Base-by-base conservation (phyloP, 2,113 vertebrate genomes). In the Brevimyrus niger region DNA sequence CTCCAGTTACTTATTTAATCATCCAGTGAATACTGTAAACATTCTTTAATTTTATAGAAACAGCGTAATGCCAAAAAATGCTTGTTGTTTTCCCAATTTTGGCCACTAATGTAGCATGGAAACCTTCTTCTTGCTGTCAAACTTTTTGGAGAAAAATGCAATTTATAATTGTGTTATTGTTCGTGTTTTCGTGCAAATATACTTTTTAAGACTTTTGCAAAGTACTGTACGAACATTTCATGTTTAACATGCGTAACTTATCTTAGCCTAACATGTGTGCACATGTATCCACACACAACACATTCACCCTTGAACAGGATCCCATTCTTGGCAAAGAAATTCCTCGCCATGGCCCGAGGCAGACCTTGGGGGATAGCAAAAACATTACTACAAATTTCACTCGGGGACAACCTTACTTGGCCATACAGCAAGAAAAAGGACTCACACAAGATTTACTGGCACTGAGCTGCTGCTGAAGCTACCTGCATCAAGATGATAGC, bases 341-440 rank as follows among this genome's bases (percentile, higher is more conserved):
- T 31, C 1, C 61, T 8, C 3, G 0, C 1, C 44, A 21, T 10
- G 47, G 6, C 38, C 21, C 8, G n/a, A 42, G 80, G 23, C 27
- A 48, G 27, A 69, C 44, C 53, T 55, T 38, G 46, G 50, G 9
- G 89, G 84, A 17, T 48, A 87, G 55, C 15, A 69, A 87, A 73
- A 50, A 51, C n/a, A 13, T 23, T 19, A 42, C 61, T 69, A 48
- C 21, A 51, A 42, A 90, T 23, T 76, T 65, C 7, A 19, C 38
- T 35, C 1, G n/a, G 11, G 84, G 38, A 85, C 48, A 76, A 65
- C 84, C 51, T 87, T 76, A 35, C 50, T 44, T 82, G 86, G 47
- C 89, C 87, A 65, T 47, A 50, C 51, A 31, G 35, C 4, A 86
- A 88, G 87, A 86, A 90, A 73, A 88, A 61, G n/a, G 73, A 46